Percentiles rank a stretch among this genome's conserved stretches.
These are phyloP conservation scores for Epinephelus awoara DNA, from an alignment of 2,797 vertebrate species.

Conservation along the genomic window DNA sequence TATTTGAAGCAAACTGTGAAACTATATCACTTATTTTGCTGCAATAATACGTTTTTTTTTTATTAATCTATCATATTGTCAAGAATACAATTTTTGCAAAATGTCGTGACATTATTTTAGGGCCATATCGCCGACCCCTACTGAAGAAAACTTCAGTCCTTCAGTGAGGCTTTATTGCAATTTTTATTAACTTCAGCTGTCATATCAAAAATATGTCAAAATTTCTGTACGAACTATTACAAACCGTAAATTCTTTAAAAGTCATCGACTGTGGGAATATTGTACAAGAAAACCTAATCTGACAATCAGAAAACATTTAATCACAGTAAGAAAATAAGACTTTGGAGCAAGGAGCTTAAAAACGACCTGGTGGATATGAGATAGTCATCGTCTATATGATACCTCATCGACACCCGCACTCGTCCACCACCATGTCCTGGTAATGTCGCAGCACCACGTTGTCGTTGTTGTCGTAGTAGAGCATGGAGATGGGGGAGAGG, in stretches of 20 bases:
- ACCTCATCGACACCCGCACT: slow-evolving; percentile 93
- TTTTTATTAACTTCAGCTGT: slow-evolving; percentile 38
- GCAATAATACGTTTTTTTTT: too few relatives aligned
- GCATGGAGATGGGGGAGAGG: slow-evolving; percentile 95
- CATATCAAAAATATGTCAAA: background rate
- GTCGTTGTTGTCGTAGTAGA: slow-evolving; percentile 95
- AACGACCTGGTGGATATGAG: background rate
- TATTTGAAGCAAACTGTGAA: too few relatives aligned
- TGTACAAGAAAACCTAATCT: background rate
- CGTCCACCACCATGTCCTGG: slow-evolving; percentile 97
- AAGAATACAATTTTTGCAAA: too few relatives aligned
- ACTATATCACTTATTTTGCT: too few relatives aligned
- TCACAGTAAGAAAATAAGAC: background rate
- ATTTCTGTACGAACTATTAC: background rate
- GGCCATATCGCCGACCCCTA: too few relatives aligned
- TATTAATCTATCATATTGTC: too few relatives aligned
- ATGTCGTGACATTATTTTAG: too few relatives aligned
- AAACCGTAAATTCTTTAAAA: slow-evolving; percentile 31
- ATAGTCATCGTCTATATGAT: too few relatives aligned
- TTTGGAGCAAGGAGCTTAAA: background rate
- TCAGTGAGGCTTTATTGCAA: slow-evolving; percentile 2
- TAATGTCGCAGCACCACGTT: slow-evolving; percentile 96
- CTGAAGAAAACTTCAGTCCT: slow-evolving; percentile 3
- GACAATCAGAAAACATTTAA: background rate
- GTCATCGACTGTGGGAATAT: background rate